phyloP scores from a whole-genome alignment of 2,888 invertebrate genomes.

The Apocheima hispidaria region DNA sequence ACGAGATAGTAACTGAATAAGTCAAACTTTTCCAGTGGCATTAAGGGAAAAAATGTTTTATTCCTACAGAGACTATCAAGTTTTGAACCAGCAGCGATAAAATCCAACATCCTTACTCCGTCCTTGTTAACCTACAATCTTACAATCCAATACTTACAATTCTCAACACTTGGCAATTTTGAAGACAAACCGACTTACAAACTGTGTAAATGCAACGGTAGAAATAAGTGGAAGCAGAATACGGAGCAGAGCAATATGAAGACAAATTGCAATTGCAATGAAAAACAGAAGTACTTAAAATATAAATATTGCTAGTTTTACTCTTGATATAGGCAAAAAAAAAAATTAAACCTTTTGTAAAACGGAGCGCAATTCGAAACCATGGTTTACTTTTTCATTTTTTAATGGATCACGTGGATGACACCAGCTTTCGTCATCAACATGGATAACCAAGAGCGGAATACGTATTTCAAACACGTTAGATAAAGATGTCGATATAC shows the following conservation, averaged over 20 bases:
- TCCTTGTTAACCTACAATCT: constrained; percentile 28
- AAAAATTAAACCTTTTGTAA: too few species aligned
- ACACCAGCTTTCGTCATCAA: too few species aligned
- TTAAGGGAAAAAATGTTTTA: background rate
- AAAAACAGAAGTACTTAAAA: too few species aligned
- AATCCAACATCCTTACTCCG: constrained; percentile 17
- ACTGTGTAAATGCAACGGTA: constrained; percentile 39
- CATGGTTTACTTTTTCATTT: too few species aligned
- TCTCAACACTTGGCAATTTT: constrained; percentile 36
- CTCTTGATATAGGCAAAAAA: too few species aligned
- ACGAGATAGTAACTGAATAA: constrained; percentile 3
- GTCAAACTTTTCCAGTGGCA: background rate
- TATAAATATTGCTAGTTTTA: too few species aligned
- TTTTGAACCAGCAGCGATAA: constrained; percentile 25
- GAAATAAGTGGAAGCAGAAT: constrained; percentile 32
- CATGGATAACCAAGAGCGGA: too few species aligned
- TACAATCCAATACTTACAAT: constrained; percentile 34
- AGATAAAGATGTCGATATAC: too few species aligned
- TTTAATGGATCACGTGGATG: too few species aligned
- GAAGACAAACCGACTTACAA: constrained; percentile 4
- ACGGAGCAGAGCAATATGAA: constrained; percentile 16
- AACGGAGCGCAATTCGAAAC: too few species aligned
- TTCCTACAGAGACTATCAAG: constrained; percentile 5
- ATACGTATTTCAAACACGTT: too few species aligned
- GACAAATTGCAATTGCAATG: too few species aligned